Percentiles rank a stretch among this genome's conserved stretches.
Conservation (phyloP, 2,113 vertebrate genomes). For the Echinops telfairi region DNA sequence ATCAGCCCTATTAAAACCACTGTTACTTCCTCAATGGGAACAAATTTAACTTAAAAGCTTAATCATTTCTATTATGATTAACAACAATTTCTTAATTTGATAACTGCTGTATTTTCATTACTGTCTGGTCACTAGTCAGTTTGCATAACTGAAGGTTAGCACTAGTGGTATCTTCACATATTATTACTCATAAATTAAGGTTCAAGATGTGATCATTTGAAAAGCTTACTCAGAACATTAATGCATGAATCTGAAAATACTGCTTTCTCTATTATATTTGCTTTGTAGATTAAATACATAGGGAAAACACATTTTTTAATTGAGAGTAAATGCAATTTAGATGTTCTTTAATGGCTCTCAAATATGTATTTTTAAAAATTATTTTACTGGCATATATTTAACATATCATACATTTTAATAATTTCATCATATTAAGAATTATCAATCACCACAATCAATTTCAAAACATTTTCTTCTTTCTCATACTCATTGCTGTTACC, state of each 20-base stretch:
- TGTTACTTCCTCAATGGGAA: background rate
- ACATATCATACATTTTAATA: too few relatives aligned
- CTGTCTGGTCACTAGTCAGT: background rate
- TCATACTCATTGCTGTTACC: too few relatives aligned
- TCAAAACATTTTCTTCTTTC: too few relatives aligned
- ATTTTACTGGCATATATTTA: too few relatives aligned
- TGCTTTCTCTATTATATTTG: background rate
- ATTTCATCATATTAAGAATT: too few relatives aligned
- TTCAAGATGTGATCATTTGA: constrained; percentile 3
- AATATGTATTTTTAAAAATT: constrained; percentile 37
- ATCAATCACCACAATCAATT: too few relatives aligned
- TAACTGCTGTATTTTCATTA: background rate
- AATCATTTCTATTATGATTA: constrained; percentile 27
- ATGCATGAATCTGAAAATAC: background rate
- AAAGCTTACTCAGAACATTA: constrained; percentile 51
- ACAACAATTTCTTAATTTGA: background rate
- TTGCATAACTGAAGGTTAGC: background rate
- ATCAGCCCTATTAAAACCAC: background rate
- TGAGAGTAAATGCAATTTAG: background rate
- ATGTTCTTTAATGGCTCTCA: constrained; percentile 3
- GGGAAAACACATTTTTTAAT: constrained; percentile 39
- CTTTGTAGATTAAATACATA: constrained; percentile 33
- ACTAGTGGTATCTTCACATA: constrained; percentile 19
- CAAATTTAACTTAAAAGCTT: background rate
- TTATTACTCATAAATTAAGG: constrained; percentile 24